Evolutionary conservation across 2,888 invertebrate species (phyloP), one percentile per base, ranked within the genome.

Genomic region (Hypselothyrea guttata): DNA sequence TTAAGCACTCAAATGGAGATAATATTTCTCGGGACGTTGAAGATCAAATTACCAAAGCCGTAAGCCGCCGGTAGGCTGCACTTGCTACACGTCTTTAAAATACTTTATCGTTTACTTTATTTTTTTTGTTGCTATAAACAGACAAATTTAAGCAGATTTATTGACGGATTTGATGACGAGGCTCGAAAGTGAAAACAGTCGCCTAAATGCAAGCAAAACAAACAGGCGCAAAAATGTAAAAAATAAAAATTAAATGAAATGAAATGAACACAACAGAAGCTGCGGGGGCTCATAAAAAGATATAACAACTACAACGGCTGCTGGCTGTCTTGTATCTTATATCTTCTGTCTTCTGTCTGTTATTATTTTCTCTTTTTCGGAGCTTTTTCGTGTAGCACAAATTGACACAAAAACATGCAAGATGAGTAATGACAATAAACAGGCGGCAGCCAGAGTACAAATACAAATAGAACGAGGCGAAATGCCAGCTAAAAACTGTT

Each of bases 381-480:
- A n/a, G n/a, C 22, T 2, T 22, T 22, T 5, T 22, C 22, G 2
- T 22, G 22, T 22, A 41, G 62, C 56, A 51, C 69, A 70, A 70
- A 67, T 71, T 75, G 75, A 71, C 75, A 75, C 54, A 71, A 58
- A 56, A 79, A 60, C 77, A 76, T 71, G 66, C 65, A 41, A 46
- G 63, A 84, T 84, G 85, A 78, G 85, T 78, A 78, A 78, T 79
- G 83, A 75, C 72, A 75, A 63, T 62, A 61, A 61, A 73, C 61
- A 76, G 48, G 70, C 69, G 73, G 73, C 68, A 53, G 16, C 38
- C 45, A 46, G 47, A 33, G 28, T 33, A 45, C 55, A 49, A 27
- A 56, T 49, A 63, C 30, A 48, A 56, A 49, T 48, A 51, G 30
- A 37, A 42, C 30, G 34, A 22, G 52, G 27, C 45, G 31, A 22